A percentile compares a stretch with the other conserved stretches of the same genome.
Conservation (phyloP, 2,888 invertebrate genomes). For the Parnassius orleans region DNA sequence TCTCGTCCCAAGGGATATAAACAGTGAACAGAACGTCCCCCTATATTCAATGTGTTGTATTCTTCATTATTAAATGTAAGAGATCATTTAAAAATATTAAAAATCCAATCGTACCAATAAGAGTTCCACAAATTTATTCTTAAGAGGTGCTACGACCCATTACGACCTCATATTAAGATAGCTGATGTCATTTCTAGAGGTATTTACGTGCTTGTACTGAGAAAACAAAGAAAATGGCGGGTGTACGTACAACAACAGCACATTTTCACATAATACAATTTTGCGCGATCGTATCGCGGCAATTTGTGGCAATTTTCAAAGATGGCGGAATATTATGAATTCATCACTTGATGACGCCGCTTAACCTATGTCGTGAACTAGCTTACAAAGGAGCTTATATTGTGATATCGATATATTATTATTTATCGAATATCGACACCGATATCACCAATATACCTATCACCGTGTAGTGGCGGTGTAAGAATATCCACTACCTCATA, state of each 20-base stretch:
- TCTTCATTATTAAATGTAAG: no score
- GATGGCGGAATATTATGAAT: conserved; percentile 15
- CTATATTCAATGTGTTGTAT: no score
- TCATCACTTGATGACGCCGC: conserved; percentile 11
- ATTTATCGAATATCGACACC: no score
- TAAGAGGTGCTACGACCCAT: not conserved
- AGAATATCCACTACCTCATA: no score
- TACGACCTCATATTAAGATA: conserved; percentile 10
- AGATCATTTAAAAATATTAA: no score
- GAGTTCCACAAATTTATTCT: conserved; percentile 1
- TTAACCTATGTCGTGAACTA: conserved; percentile 5
- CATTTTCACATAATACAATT: conserved; percentile 28
- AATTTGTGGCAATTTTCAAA: conserved; percentile 26
- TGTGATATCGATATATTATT: no score
- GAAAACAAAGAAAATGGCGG: conserved; percentile 22
- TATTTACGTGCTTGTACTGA: conserved; percentile 7
- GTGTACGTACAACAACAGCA: conserved; percentile 1
- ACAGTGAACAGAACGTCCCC: no score
- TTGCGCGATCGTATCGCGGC: conserved; percentile 18
- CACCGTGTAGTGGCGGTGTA: no score
- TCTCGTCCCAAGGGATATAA: no score
- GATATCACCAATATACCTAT: no score
- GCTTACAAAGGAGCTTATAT: not conserved
- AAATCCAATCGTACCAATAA: not conserved
- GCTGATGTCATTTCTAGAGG: conserved; percentile 17